These are phyloP conservation scores for Cataglyphis livida DNA, from an alignment of 2,888 invertebrate species.

Conservation along the genomic window DNA sequence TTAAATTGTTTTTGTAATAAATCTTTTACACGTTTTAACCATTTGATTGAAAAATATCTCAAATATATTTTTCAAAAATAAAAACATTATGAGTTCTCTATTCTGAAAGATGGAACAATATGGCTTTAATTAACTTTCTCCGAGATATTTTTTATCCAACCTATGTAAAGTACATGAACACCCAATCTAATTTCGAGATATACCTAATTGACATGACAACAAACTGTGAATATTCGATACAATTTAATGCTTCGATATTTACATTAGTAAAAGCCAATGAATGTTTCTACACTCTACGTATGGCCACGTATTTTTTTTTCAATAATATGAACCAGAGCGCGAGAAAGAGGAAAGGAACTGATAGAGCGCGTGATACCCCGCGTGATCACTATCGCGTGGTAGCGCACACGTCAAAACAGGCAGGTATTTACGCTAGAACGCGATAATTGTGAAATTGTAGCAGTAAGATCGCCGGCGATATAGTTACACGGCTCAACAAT, in stretches of 20 bases:
- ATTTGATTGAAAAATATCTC: not conserved
- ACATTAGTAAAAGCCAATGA: not conserved
- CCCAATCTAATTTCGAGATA: not conserved
- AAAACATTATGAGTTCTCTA: not conserved
- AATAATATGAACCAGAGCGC: slow-evolving; percentile 18
- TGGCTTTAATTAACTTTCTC: not conserved
- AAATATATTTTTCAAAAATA: not conserved
- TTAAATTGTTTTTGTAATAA: not conserved
- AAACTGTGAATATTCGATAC: not conserved
- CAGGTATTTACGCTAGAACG: slow-evolving; percentile 34
- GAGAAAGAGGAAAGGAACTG: slow-evolving; percentile 9
- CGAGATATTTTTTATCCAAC: not conserved
- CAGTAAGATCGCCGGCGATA: slow-evolving; percentile 21
- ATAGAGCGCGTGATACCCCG: slow-evolving; percentile 29
- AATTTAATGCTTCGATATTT: not conserved
- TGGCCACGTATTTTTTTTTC: not conserved
- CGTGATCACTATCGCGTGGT: slow-evolving; percentile 47
- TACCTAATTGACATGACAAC: not conserved
- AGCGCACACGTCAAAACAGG: slow-evolving; percentile 45
- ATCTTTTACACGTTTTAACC: not conserved
- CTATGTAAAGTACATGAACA: not conserved
- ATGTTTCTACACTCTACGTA: not conserved
- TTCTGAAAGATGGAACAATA: not conserved
- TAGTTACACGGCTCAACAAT: slow-evolving; percentile 30
- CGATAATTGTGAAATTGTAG: slow-evolving; percentile 40